Percentiles rank a stretch among this genome's conserved stretches.
Evolutionary conservation across 2,888 invertebrate genomes (phyloP).

Genomic region (Athrips mouffetella): DNA sequence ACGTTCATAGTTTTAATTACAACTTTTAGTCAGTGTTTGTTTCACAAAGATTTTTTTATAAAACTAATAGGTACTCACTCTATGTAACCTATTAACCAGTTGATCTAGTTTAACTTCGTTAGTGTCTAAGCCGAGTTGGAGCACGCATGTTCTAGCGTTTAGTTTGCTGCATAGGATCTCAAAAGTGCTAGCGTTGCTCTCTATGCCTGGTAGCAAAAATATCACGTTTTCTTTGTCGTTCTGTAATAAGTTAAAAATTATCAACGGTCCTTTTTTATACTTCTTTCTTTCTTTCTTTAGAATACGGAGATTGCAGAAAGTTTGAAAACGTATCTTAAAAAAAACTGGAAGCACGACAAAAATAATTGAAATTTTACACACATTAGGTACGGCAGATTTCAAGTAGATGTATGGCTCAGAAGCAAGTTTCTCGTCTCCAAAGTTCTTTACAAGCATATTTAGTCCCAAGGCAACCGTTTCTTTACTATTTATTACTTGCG

Average conservation of each 20-base stretch:
- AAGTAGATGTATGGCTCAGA: conserved; percentile 74
- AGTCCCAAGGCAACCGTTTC: conserved; percentile 43
- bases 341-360: neutral
- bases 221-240: conserved; percentile 68
- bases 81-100: neutral
- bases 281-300: conserved; percentile 66
- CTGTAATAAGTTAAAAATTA: conserved; percentile 32
- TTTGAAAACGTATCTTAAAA: neutral
- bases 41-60: too few relatives aligned
- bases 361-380: neutral
- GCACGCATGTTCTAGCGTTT: conserved; percentile 67
- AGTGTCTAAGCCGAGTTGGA: conserved; percentile 69
- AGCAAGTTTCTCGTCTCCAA: conserved; percentile 78
- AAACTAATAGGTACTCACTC: neutral
- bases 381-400: conserved; percentile 10
- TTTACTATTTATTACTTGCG: conserved; percentile 20
- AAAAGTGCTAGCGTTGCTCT: conserved; percentile 78
- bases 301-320: too few relatives aligned
- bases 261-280: conserved; percentile 50
- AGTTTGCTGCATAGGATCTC: conserved; percentile 71
- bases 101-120: too few relatives aligned
- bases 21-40: too few relatives aligned
- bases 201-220: conserved; percentile 82
- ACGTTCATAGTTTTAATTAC: too few relatives aligned
- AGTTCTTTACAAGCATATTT: conserved; percentile 68